Evolutionary conservation across 2,797 vertebrate species (phyloP).

Genomic region (Fratercula arctica): DNA sequence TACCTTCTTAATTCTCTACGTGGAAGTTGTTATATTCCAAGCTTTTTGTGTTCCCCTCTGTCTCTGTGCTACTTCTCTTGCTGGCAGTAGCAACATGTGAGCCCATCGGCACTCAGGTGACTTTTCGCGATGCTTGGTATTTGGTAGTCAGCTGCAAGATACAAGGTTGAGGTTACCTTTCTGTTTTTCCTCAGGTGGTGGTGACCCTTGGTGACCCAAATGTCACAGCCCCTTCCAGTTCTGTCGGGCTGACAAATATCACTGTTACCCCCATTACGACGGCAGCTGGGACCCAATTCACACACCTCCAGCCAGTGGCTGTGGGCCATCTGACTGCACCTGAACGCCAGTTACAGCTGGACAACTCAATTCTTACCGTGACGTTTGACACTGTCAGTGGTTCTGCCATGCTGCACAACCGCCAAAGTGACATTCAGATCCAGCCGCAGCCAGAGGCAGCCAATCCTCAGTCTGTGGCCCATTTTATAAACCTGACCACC

Average conservation of each 20-base stretch:
- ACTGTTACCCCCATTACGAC: slow-evolving; percentile 91
- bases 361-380: slow-evolving; percentile 96
- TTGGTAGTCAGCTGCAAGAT: not conserved
- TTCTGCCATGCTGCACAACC: slow-evolving; percentile 92
- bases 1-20: accelerated
- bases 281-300: slow-evolving; percentile 87
- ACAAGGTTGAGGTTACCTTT: not conserved
- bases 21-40: not conserved
- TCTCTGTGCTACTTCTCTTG: not conserved
- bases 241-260: slow-evolving; percentile 91
- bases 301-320: slow-evolving; percentile 92
- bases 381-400: slow-evolving; percentile 94
- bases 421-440: slow-evolving; percentile 83
- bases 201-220: slow-evolving; percentile 89
- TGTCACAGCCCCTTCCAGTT: slow-evolving; percentile 83
- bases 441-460: slow-evolving; percentile 80
- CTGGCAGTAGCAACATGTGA: not conserved
- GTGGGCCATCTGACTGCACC: slow-evolving; percentile 86
- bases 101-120: not conserved
- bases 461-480: slow-evolving; percentile 87
- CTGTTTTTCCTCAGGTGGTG: slow-evolving; percentile 85
- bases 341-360: slow-evolving; percentile 90
- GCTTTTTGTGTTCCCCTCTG: not conserved
- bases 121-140: not conserved
- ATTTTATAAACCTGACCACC: slow-evolving; percentile 96